Conservation (phyloP, 2,888 invertebrate genomes). For the Hemistola chrysoprasaria region DNA sequence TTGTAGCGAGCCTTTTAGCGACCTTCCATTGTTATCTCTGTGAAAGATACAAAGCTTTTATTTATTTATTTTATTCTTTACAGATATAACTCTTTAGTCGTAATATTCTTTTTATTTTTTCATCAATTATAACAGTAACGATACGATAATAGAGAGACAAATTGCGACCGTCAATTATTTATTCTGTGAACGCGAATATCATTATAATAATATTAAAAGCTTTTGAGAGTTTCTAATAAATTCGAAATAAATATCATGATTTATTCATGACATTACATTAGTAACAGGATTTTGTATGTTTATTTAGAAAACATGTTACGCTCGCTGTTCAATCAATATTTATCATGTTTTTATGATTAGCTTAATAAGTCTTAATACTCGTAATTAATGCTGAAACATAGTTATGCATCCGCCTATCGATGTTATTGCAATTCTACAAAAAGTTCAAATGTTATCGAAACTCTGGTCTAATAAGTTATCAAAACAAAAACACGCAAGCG, state of each 20-base stretch:
- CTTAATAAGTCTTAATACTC: no score
- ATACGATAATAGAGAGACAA: slow-evolving; percentile 25
- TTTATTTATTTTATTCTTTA: slow-evolving; percentile 43
- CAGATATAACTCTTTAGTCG: slow-evolving; percentile 30
- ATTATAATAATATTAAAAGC: slow-evolving; percentile 1
- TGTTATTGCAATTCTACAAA: background rate
- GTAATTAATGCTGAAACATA: no score
- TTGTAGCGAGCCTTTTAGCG: slow-evolving; percentile 55
- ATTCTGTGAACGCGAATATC: background rate
- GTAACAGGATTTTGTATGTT: no score
- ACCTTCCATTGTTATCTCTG: slow-evolving; percentile 48
- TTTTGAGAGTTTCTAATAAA: no score
- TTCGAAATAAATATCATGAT: no score
- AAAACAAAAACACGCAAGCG: slow-evolving; percentile 6
- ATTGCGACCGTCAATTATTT: slow-evolving; percentile 11
- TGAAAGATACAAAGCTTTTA: slow-evolving; percentile 38
- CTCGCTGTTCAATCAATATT: no score
- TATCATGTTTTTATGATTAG: no score
- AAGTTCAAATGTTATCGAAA: background rate
- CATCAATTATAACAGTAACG: slow-evolving; percentile 17
- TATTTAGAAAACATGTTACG: no score
- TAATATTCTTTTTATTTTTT: slow-evolving; percentile 27
- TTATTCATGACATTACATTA: no score
- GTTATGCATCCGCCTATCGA: no score
- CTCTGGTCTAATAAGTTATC: slow-evolving; percentile 7